These are phyloP conservation scores for Porites divaricata DNA, from an alignment of 92 coral and sea anemone genomes.

Conservation along the genomic window DNA sequence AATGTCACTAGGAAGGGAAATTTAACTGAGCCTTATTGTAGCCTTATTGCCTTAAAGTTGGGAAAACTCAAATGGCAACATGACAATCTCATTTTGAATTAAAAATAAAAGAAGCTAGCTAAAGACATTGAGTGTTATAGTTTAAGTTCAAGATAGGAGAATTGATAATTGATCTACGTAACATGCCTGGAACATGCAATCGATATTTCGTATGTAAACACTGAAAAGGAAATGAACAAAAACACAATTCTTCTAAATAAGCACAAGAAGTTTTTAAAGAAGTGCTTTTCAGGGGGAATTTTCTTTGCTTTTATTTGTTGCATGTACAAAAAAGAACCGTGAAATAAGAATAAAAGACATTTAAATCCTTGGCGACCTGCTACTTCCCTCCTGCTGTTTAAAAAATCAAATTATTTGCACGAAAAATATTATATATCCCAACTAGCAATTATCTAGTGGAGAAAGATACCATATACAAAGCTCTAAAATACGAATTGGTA, in stretches of 20 bases:
- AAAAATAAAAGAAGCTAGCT: not conserved
- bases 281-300: not conserved
- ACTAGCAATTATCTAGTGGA: too few relatives aligned
- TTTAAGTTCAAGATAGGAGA: not conserved
- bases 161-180: not conserved
- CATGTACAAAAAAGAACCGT: conserved; percentile 1
- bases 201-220: not conserved
- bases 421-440: too few relatives aligned
- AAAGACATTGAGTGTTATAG: not conserved
- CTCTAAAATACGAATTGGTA: too few relatives aligned
- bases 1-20: too few relatives aligned
- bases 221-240: conserved; percentile 11
- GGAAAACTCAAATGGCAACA: not conserved
- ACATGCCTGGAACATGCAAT: not conserved
- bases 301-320: not conserved
- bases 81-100: too few relatives aligned
- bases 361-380: not conserved
- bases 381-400: conserved; percentile 29
- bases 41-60: not conserved
- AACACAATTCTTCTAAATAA: not conserved
- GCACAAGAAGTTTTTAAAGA: not conserved
- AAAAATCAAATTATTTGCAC: conserved; percentile 22
- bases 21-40: not conserved
- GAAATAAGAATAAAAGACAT: not conserved
- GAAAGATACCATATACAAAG: too few relatives aligned